A percentile compares a stretch with the other conserved stretches of the same genome.
phyloP scores from a whole-genome alignment of 2,113 vertebrate genomes.

The Ginglymostoma cirratum region DNA sequence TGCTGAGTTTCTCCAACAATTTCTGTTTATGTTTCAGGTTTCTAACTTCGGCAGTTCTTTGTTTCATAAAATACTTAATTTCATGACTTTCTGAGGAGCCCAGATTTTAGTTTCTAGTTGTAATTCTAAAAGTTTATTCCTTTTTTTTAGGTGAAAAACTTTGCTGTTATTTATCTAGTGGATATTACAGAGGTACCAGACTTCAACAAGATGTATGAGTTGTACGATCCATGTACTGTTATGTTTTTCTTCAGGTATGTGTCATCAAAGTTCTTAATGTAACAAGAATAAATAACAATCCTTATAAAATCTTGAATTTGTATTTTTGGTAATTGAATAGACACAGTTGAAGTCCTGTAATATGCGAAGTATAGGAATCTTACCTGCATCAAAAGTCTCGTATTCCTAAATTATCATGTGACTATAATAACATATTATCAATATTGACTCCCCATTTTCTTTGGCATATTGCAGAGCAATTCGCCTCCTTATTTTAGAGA shows the following conservation, averaged over 20 bases:
- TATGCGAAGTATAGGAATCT: background rate
- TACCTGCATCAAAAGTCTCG: background rate
- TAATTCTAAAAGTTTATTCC: background rate
- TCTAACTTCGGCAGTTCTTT: too few species aligned
- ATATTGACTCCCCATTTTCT: background rate
- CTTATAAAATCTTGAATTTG: background rate
- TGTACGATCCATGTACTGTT: conserved; percentile 93
- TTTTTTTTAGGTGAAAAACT: conserved; percentile 84
- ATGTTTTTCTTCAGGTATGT: conserved; percentile 98
- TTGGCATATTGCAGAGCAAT: background rate
- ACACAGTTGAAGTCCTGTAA: background rate
- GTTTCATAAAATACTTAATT: background rate
- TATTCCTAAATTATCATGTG: background rate
- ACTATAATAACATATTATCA: background rate
- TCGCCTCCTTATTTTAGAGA: background rate
- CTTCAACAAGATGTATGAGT: conserved; percentile 99
- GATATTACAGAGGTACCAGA: conserved; percentile 98
- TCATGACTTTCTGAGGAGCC: too few species aligned
- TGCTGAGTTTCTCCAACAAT: too few species aligned
- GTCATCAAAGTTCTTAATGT: background rate
- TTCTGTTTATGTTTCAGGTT: too few species aligned
- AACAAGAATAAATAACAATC: background rate
- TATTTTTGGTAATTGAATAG: background rate
- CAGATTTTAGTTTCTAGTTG: background rate
- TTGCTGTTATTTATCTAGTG: conserved; percentile 95